phyloP scores from a whole-genome alignment of 2,888 invertebrate species.

The Lepidocyrtoides sp. region DNA sequence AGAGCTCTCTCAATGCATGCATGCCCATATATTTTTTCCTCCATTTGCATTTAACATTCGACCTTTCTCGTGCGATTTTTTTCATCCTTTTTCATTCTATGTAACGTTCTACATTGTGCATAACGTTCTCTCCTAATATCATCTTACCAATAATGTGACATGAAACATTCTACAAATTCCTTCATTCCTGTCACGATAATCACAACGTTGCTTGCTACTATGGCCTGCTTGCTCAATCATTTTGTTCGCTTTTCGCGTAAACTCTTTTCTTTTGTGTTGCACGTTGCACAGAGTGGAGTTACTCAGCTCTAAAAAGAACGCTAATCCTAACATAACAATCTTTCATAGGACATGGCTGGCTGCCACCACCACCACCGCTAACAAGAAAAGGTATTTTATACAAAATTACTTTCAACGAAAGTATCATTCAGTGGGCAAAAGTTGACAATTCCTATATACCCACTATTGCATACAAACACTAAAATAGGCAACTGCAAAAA shows the following conservation, averaged over 20 bases:
- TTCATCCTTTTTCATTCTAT: not conserved
- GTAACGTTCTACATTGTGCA: not conserved
- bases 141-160: not conserved
- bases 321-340: too few species aligned
- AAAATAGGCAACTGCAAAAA: too few species aligned
- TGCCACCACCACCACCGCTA: not conserved
- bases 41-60: not conserved
- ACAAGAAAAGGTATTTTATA: too few species aligned
- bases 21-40: not conserved
- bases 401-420: too few species aligned
- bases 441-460: too few species aligned
- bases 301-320: too few species aligned
- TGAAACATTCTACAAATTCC: not conserved
- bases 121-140: not conserved
- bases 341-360: not conserved
- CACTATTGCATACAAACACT: too few species aligned
- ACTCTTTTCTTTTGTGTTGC: not conserved
- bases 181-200: conserved; percentile 8
- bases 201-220: not conserved
- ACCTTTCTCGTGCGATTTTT: not conserved
- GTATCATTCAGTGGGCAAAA: too few species aligned
- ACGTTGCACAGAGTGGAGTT: not conserved
- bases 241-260: not conserved
- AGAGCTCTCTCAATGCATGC: too few species aligned
- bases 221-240: too few species aligned